Base-by-base conservation (phyloP, 2,113 vertebrate genomes). In the Meleagris gallopavo region DNA sequence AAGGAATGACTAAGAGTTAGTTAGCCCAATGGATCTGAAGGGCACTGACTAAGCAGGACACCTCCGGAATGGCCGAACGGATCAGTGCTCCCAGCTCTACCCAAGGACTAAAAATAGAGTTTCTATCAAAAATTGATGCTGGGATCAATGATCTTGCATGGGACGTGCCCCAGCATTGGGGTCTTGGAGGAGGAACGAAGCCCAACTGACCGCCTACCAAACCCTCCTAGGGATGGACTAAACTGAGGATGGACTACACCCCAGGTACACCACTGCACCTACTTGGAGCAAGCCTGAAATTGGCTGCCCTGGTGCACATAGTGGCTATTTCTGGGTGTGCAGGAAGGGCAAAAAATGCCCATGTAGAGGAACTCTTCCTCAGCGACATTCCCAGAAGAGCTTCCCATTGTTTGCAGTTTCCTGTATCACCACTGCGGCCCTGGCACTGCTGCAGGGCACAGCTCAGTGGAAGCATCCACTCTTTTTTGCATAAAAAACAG, bases 1-100 rank as follows among this genome's bases (percentile, higher is more conserved):
- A 20, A 95, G 86, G 96, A 93, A 96, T 66, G 64, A 66, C 73
- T 76, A 38, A 34, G 71, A 95, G 91, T 88, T 70, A 94, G 91
- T 88, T 70, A 95, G 80, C 76, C 54, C 48, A 3, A 80, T 19
- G 71, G 20, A 66, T 43, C 73, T 17, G 62, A 85, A 92, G 67
- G 82, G 48, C 74, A 76, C 9, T 25, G 34, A 45, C 43, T 18
- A 13, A 65, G 30, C 9, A 50, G 29, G 46, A 32, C 21, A 30
- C n/a, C 79, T 38, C 48, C 60, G 17, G 36, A 40, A 34, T 9
- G 32, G 76, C 25, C 67, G 60, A 72, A 80, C 8, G 12, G 20
- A 74, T 38, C 3, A 2, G 5, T 24, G 58, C 30, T 73, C 43
- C 57, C 58, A 34, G 38, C 73, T 6, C 16, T 8, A 13, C 34